Evolutionary conservation across 2,113 vertebrate genomes (phyloP), one percentile per base, ranked within the genome.

Genomic region (Menidia beryllina): DNA sequence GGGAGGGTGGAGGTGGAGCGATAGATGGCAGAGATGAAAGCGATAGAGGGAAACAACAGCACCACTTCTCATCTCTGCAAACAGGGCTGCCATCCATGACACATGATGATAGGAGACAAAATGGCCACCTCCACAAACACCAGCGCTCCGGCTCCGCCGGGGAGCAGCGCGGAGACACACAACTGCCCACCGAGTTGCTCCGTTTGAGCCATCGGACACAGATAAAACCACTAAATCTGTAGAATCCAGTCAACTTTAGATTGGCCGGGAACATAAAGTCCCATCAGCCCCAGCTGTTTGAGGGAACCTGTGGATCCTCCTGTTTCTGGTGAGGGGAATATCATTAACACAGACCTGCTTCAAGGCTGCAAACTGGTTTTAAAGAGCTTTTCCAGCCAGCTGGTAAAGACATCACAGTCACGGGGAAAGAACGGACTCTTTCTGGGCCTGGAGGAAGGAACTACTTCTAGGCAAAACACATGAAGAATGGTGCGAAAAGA

Each of bases 91-190:
- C 76, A 76, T 75, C 69, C 72, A 82, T 27, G 36, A 80, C 77
- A 84, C 77, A 87, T 61, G 78, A 85, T 84, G 84, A 84, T 67
- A 77, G 51, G 57, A 88, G 80, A 91, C 87, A 90, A 91, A 91
- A 90, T 90, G 89, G 89, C 87, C 70, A 82, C 88, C 84, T 53
- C 57, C 67, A 89, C 78, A 87, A 84, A 81, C 74, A 84, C 72
- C 63, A 63, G 43, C 3, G 7, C 57, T 71, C 69, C 25, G 68
- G 36, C 75, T 73, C 70, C 38, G 66, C 70, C 52, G 79, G 54
- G 63, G 58, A 74, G 80, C 68, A 77, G 58, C 45, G 34, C 53
- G 45, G 73, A 30, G 65, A 24, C 53, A 43, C 24, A 20, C 7
- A 30, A 45, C 43, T 48, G 53, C 54, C 61, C 41, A 36, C 39